Conservation (phyloP, 2,888 invertebrate genomes). For the Callosobruchus maculatus region DNA sequence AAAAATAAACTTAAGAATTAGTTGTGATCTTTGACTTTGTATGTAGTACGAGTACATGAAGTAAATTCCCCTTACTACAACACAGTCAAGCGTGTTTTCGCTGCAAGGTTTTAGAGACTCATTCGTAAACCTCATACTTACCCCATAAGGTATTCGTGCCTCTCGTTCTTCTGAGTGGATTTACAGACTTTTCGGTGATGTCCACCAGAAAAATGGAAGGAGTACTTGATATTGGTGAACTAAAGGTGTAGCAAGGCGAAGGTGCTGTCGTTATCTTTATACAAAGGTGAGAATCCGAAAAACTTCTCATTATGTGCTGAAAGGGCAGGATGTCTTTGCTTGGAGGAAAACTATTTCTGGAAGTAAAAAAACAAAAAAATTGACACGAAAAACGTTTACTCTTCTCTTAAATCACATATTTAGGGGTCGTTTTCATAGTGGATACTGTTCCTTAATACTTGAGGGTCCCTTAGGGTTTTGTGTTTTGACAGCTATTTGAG, state of each 20-base stretch:
- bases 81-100: too few relatives aligned
- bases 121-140: conserved; percentile 24
- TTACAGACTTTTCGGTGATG: conserved; percentile 55
- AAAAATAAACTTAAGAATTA: too few relatives aligned
- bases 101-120: too few relatives aligned
- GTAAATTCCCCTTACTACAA: too few relatives aligned
- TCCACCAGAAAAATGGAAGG: conserved; percentile 60
- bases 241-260: conserved; percentile 55
- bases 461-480: too few relatives aligned
- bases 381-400: background rate
- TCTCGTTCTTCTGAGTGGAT: conserved; percentile 57
- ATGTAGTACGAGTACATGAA: too few relatives aligned
- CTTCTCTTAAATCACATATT: background rate
- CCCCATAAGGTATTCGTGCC: conserved; percentile 50
- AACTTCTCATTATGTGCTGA: conserved; percentile 71
- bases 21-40: too few relatives aligned
- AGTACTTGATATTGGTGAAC: conserved; percentile 58
- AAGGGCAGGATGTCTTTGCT: conserved; percentile 66
- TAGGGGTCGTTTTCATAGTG: too few relatives aligned
- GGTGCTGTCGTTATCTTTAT: conserved; percentile 64
- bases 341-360: conserved; percentile 69
- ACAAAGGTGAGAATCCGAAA: conserved; percentile 71
- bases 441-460: too few relatives aligned
- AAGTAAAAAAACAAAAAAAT: conserved; percentile 11
- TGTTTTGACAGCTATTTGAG: too few relatives aligned